These are phyloP conservation scores for Phenganax marumi DNA, from an alignment of 92 coral and sea anemone genomes.

Conservation along the genomic window DNA sequence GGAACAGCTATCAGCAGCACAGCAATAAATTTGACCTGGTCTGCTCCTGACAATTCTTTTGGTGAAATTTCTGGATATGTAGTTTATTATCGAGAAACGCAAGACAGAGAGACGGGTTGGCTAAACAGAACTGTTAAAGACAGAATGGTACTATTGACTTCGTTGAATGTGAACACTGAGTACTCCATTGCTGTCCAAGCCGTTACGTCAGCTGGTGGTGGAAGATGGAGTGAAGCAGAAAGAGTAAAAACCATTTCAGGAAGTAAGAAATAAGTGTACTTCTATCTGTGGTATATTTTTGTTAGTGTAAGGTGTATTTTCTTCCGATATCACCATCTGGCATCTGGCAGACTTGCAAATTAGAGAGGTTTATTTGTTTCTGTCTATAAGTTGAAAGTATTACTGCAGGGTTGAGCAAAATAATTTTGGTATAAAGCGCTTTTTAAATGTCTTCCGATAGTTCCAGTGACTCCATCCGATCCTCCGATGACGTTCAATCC, in stretches of 20 bases:
- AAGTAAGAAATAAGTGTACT: background rate
- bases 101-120: background rate
- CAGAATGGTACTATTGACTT: background rate
- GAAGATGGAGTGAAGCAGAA: background rate
- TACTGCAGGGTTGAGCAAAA: no score
- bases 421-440: background rate
- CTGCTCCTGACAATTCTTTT: background rate
- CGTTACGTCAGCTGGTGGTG: constrained; percentile 5
- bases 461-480: background rate
- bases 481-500: background rate
- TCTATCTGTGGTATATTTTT: no score
- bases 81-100: background rate
- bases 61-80: background rate
- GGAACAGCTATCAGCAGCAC: background rate
- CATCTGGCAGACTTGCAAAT: no score
- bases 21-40: background rate
- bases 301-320: background rate
- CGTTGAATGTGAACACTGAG: background rate
- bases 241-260: background rate
- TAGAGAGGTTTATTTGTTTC: no score
- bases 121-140: background rate
- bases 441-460: background rate
- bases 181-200: background rate
- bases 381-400: no score
- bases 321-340: background rate